A percentile compares a stretch with the other conserved stretches of the same genome.
phyloP scores from a whole-genome alignment of 2,888 invertebrate genomes.

The Cheilosia grossa region DNA sequence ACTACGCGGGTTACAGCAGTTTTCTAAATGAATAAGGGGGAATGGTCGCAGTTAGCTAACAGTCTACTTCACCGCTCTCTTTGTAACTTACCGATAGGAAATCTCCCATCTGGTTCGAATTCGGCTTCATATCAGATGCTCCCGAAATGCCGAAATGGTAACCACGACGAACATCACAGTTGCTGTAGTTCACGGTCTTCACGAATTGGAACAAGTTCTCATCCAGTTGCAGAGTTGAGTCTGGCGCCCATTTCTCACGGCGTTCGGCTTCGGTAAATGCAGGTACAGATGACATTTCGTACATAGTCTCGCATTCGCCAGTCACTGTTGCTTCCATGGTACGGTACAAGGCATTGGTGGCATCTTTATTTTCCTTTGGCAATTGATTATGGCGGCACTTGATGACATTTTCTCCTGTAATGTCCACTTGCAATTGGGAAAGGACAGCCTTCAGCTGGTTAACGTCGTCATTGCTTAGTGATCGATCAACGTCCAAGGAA shows the following conservation, averaged over 20 bases:
- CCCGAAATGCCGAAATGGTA: conserved; percentile 87
- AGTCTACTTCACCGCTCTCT: no score
- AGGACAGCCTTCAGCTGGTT: conserved; percentile 89
- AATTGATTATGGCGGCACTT: conserved; percentile 83
- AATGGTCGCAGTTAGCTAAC: background rate
- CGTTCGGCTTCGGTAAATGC: conserved; percentile 85
- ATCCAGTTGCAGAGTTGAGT: conserved; percentile 83
- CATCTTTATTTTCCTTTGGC: conserved; percentile 83
- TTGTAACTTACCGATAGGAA: conserved; percentile 83
- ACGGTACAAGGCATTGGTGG: conserved; percentile 85
- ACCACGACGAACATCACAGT: conserved; percentile 86
- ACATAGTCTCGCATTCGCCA: conserved; percentile 89
- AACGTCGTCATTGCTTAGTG: conserved; percentile 86
- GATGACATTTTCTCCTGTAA: conserved; percentile 84
- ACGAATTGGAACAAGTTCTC: conserved; percentile 85
- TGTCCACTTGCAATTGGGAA: conserved; percentile 88
- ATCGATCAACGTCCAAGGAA: conserved; percentile 85
- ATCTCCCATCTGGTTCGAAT: conserved; percentile 84
- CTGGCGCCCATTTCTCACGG: conserved; percentile 84
- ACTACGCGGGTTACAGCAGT: conserved; percentile 85
- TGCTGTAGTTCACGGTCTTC: conserved; percentile 87
- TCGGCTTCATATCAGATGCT: conserved; percentile 84
- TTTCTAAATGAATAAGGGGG: conserved; percentile 83
- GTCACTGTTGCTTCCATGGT: conserved; percentile 89
- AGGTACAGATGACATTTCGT: conserved; percentile 86